Conservation (phyloP, 2,888 invertebrate species). For the Mythimna vitellina region DNA sequence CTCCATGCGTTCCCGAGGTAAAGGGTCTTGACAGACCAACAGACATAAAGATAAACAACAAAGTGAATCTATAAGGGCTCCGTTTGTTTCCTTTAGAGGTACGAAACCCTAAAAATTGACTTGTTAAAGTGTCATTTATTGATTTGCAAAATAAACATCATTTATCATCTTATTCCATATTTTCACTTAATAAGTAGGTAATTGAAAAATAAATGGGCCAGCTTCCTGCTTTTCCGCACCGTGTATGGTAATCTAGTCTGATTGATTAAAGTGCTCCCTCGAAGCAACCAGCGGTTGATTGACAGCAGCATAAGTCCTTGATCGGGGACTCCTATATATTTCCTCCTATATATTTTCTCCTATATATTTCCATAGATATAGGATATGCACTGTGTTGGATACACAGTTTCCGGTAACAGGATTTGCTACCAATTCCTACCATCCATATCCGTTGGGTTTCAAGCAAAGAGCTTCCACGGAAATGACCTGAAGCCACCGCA, state of each 20-base stretch:
- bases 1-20: no score
- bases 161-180: no score
- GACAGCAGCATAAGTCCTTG: conserved; percentile 1
- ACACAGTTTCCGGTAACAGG: background rate
- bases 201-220: background rate
- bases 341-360: no score
- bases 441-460: background rate
- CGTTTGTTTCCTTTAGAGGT: no score
- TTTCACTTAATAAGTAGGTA: background rate
- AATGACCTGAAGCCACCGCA: background rate
- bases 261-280: conserved; percentile 14
- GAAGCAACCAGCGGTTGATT: conserved; percentile 9
- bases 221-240: background rate
- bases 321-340: background rate
- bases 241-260: background rate
- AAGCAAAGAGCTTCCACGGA: background rate
- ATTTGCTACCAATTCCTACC: background rate
- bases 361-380: background rate
- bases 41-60: no score
- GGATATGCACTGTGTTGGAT: background rate
- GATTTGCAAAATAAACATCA: no score
- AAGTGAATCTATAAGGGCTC: no score
- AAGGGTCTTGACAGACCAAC: no score
- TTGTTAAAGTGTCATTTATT: no score
- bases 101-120: no score